Percentiles rank a stretch among this genome's conserved stretches.
These are phyloP conservation scores for Lasioglossum pauxillum DNA, from an alignment of 2,888 invertebrate genomes.

Conservation along the genomic window DNA sequence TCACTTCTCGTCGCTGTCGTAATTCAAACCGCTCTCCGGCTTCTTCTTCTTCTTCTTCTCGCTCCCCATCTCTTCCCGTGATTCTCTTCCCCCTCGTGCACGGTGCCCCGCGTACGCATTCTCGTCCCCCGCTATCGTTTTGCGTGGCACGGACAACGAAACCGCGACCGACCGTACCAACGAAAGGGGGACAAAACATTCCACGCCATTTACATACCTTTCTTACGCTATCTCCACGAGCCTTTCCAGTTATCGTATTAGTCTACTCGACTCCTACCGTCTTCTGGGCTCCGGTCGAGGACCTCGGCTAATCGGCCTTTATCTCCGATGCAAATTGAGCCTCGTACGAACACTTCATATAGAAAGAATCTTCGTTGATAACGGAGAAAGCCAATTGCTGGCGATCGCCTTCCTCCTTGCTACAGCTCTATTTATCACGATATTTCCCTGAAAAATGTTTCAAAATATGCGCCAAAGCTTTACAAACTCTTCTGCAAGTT, in stretches of 20 bases:
- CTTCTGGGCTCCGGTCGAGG: constrained; percentile 9
- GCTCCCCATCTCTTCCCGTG: constrained; percentile 37
- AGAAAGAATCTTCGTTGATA: background rate
- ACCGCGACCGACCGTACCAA: constrained; percentile 9
- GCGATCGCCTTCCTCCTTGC: no score
- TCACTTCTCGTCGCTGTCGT: constrained; percentile 72
- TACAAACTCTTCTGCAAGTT: background rate
- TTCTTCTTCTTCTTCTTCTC: constrained; percentile 35
- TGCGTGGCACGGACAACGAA: constrained; percentile 51
- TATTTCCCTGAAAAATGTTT: background rate
- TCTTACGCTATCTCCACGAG: constrained; percentile 43
- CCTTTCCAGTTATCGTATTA: constrained; percentile 49
- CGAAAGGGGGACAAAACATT: constrained; percentile 41
- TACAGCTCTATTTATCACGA: background rate
- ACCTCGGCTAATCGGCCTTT: constrained; percentile 45
- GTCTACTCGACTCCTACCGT: constrained; percentile 21
- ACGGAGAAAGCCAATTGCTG: background rate
- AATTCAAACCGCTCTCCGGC: constrained; percentile 67
- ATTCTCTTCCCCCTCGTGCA: constrained; percentile 8
- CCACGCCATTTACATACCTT: constrained; percentile 50
- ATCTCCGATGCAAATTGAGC: constrained; percentile 44
- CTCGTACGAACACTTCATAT: constrained; percentile 10
- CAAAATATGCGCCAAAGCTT: background rate
- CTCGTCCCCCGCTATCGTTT: constrained; percentile 41
- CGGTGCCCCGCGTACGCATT: constrained; percentile 35